Conservation (phyloP, 2,797 vertebrate species). For the Acanthopagrus latus region DNA sequence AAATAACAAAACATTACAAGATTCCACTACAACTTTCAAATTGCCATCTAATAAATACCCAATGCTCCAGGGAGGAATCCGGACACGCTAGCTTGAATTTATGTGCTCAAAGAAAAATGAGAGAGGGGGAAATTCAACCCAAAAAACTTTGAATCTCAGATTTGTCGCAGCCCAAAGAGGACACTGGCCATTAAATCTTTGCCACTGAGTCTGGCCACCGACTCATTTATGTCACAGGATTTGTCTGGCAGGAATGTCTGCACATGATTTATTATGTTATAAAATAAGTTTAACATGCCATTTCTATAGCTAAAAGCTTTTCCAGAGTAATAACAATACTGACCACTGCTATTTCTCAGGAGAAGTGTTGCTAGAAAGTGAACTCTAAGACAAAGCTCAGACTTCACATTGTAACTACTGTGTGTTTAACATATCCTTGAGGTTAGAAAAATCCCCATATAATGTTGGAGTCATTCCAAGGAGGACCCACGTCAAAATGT, state of each 20-base stretch:
- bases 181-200: conserved; percentile 73
- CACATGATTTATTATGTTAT: conserved; percentile 78
- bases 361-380: conserved; percentile 48
- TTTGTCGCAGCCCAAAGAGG: conserved; percentile 70
- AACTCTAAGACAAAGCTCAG: conserved; percentile 55
- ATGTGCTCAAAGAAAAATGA: conserved; percentile 68
- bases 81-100: conserved; percentile 65
- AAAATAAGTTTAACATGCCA: conserved; percentile 75
- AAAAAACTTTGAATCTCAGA: conserved; percentile 78
- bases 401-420: conserved; percentile 43
- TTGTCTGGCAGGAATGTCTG: conserved; percentile 79
- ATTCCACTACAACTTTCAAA: conserved; percentile 78
- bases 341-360: conserved; percentile 58
- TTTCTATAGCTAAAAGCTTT: conserved; percentile 67
- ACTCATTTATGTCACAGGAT: conserved; percentile 77
- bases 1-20: conserved; percentile 70
- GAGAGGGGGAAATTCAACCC: conserved; percentile 53
- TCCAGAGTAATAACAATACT: conserved; percentile 62
- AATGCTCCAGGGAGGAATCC: conserved; percentile 55
- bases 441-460: conserved; percentile 61
- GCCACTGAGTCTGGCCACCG: conserved; percentile 63
- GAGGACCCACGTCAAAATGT: conserved; percentile 60
- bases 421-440: conserved; percentile 46
- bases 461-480: conserved; percentile 57
- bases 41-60: conserved; percentile 73